Percentiles rank a stretch among this genome's conserved stretches.
phyloP scores from a whole-genome alignment of 2,113 vertebrate genomes.

The Chloropsis hardwickii region DNA sequence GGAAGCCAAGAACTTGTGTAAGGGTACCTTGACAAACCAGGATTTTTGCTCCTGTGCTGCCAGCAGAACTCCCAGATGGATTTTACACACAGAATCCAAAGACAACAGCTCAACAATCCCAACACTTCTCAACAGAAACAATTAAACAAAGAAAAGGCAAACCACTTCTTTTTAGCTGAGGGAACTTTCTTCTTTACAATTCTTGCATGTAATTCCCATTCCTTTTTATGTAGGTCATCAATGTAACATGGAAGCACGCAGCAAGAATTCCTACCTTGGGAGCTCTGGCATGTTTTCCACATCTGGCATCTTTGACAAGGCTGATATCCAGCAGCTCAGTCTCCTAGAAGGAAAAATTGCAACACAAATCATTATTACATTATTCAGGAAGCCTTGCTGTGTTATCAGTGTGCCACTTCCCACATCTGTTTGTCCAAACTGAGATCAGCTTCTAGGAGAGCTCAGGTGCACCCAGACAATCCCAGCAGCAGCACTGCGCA shows the following conservation, averaged over 20 bases:
- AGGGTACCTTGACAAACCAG: neutral
- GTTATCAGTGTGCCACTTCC: neutral
- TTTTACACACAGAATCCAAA: neutral
- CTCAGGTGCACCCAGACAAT: neutral
- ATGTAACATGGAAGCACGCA: neutral
- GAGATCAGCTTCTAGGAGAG: neutral
- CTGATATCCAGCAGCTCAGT: conserved; percentile 85
- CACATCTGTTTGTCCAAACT: neutral
- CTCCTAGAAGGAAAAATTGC: conserved; percentile 74
- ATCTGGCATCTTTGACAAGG: conserved; percentile 85
- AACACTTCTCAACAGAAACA: neutral
- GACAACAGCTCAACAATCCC: neutral
- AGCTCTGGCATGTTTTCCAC: conserved; percentile 81
- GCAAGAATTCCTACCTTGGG: conserved; percentile 80
- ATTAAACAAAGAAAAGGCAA: neutral
- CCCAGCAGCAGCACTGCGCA: neutral
- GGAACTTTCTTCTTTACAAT: neutral
- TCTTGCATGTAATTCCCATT: neutral
- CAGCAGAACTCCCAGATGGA: neutral
- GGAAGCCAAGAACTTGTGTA: neutral
- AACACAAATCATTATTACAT: neutral
- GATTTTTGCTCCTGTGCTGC: neutral
- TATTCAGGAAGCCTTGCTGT: neutral
- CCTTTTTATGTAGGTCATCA: neutral
- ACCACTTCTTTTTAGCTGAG: neutral